Percentiles rank a stretch among this genome's conserved stretches.
Conservation (phyloP, 2,888 invertebrate genomes). For the Nymphalis urticae region DNA sequence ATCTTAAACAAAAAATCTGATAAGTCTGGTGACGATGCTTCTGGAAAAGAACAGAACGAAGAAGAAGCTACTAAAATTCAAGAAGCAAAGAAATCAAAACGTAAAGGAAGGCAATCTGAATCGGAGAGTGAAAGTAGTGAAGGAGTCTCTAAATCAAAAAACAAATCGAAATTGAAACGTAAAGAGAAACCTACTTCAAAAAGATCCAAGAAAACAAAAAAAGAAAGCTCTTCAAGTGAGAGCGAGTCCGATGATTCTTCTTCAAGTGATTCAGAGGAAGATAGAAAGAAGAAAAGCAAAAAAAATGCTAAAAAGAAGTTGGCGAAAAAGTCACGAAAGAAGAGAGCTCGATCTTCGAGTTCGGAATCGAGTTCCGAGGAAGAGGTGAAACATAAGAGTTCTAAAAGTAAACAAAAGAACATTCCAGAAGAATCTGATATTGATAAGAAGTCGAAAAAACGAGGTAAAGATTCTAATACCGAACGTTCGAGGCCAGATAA, state of each 20-base stretch:
- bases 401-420: constrained; percentile 75
- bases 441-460: constrained; percentile 72
- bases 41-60: constrained; percentile 75
- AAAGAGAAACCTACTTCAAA: constrained; percentile 82
- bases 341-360: constrained; percentile 72
- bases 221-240: constrained; percentile 75
- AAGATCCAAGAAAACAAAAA: constrained; percentile 74
- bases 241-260: constrained; percentile 78
- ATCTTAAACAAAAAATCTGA: constrained; percentile 75
- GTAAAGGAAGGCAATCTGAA: constrained; percentile 77
- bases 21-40: constrained; percentile 68
- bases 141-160: constrained; percentile 68
- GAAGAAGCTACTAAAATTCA: constrained; percentile 59
- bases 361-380: constrained; percentile 79
- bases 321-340: constrained; percentile 75
- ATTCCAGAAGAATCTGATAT: constrained; percentile 73
- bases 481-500: constrained; percentile 70
- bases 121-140: constrained; percentile 76
- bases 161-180: constrained; percentile 71
- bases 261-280: constrained; percentile 77
- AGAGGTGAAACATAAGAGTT: constrained; percentile 73
- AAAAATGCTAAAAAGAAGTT: constrained; percentile 73
- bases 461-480: constrained; percentile 61
- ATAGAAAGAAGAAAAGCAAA: constrained; percentile 77
- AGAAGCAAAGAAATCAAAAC: constrained; percentile 74